A percentile compares a stretch with the other conserved stretches of the same genome.
Conservation (phyloP, 1,140 invertebrate genomes). For the Dufourea novaeangliae region DNA sequence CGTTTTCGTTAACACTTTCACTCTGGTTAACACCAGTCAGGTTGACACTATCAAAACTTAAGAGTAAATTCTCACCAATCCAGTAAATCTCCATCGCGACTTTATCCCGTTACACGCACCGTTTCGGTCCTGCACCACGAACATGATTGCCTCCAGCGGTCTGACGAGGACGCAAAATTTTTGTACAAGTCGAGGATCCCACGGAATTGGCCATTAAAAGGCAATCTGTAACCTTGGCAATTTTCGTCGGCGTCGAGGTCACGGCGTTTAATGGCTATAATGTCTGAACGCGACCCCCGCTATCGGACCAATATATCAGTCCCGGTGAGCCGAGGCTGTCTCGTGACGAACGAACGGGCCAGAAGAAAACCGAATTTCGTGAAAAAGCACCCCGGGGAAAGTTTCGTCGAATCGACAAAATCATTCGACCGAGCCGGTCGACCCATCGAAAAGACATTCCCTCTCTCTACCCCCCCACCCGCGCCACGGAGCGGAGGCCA, state of each 20-base stretch:
- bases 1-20: too few relatives aligned
- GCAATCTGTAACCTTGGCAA: constrained; percentile 32
- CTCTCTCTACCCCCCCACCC: not conserved
- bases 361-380: constrained; percentile 27
- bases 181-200: not conserved
- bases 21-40: too few relatives aligned
- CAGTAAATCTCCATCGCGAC: too few relatives aligned
- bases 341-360: constrained; percentile 24
- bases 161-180: too few relatives aligned
- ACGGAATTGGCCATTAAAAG: constrained; percentile 32
- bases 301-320: constrained; percentile 71
- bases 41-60: too few relatives aligned
- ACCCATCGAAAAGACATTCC: constrained; percentile 12
- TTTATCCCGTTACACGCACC: too few relatives aligned
- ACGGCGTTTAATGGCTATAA: constrained; percentile 71
- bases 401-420: constrained; percentile 52
- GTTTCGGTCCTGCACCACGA: too few relatives aligned
- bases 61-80: too few relatives aligned
- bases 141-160: too few relatives aligned
- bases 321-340: constrained; percentile 27
- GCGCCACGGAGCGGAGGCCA: too few relatives aligned
- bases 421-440: constrained; percentile 35
- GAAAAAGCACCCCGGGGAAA: constrained; percentile 42
- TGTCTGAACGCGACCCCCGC: constrained; percentile 66
- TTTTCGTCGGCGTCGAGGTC: constrained; percentile 54